Conservation (phyloP, 2,113 vertebrate genomes). For the Cnemophilus loriae region DNA sequence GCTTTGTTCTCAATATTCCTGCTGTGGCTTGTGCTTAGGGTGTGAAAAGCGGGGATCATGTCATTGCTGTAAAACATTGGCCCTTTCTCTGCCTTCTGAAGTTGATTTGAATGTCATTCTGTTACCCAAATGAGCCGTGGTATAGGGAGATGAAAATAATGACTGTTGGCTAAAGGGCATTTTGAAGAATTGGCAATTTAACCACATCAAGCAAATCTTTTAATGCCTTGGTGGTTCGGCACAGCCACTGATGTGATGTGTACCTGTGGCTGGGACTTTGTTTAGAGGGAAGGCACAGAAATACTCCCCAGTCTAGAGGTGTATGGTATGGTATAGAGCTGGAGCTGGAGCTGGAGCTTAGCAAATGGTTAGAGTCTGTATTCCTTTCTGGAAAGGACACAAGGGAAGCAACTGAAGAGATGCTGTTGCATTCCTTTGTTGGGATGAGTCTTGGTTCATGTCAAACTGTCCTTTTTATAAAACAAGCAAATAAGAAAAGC, state of each 20-base stretch:
- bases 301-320: not conserved
- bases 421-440: not conserved
- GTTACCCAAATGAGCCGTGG: not conserved
- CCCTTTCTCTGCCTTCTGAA: not conserved
- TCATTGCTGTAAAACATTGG: not conserved
- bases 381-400: not conserved
- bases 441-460: not conserved
- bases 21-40: not conserved
- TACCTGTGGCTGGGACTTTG: not conserved
- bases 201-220: not conserved
- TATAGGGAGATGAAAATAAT: not conserved
- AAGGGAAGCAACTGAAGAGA: not conserved
- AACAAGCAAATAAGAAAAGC: not conserved
- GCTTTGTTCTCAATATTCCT: not conserved
- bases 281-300: not conserved
- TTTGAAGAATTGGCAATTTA: not conserved
- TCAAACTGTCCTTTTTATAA: not conserved
- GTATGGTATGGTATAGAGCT: not conserved
- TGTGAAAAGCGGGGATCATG: not conserved
- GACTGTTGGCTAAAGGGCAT: not conserved
- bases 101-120: not conserved
- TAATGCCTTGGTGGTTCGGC: not conserved
- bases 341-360: not conserved
- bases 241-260: accelerated
- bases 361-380: not conserved